These are phyloP conservation scores for Drosophila hydei DNA, from an alignment of 1,140 invertebrate species.

Conservation along the genomic window DNA sequence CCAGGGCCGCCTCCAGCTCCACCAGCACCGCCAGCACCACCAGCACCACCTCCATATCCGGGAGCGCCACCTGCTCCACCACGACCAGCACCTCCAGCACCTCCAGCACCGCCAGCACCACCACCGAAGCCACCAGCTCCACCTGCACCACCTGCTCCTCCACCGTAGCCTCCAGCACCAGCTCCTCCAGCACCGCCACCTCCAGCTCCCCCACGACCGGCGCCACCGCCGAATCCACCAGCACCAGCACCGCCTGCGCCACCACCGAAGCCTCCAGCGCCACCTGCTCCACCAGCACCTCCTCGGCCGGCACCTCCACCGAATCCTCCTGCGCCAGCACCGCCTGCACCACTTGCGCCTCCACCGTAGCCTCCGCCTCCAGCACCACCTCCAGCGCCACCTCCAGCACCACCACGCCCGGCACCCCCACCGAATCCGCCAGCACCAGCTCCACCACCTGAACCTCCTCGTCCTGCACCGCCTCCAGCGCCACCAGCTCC, in stretches of 20 bases:
- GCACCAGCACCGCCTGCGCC: constrained; percentile 38
- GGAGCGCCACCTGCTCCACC: constrained; percentile 59
- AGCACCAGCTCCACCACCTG: constrained; percentile 25
- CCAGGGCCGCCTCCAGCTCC: constrained; percentile 26
- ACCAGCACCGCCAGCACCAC: constrained; percentile 79
- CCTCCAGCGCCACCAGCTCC: constrained; percentile 50
- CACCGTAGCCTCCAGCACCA: constrained; percentile 69
- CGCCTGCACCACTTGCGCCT: constrained; percentile 32
- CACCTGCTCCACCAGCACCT: constrained; percentile 63
- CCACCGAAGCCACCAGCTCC: constrained; percentile 4
- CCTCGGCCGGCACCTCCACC: constrained; percentile 41
- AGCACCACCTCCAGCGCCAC: constrained; percentile 10
- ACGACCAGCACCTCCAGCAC: constrained; percentile 67
- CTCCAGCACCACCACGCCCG: constrained; percentile 40
- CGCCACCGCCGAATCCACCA: constrained; percentile 35
- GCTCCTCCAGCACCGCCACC: background rate
- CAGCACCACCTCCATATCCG: constrained; percentile 80
- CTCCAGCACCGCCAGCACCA: constrained; percentile 61
- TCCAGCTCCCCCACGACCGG: constrained; percentile 58
- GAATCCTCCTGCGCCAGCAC: constrained; percentile 52
- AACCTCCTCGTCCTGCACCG: constrained; percentile 42
- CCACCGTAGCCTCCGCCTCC: constrained; percentile 61
- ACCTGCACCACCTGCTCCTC: constrained; percentile 36
- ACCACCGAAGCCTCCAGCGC: constrained; percentile 13
- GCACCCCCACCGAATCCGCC: constrained; percentile 60